phyloP scores from a whole-genome alignment of 1,140 invertebrate genomes.

The Drosophila kepulauana region DNA sequence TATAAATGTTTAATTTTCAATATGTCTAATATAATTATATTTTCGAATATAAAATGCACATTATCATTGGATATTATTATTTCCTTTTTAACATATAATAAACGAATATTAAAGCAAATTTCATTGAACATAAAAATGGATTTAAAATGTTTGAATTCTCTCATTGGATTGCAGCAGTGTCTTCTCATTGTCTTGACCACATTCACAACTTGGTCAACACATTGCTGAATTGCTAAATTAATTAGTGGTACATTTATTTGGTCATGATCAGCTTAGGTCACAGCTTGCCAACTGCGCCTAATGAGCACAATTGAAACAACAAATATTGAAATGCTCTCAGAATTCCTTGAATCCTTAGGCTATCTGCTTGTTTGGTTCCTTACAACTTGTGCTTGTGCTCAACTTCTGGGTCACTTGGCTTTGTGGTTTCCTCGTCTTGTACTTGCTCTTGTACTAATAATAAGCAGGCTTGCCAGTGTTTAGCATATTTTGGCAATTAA shows the following conservation, averaged over 20 bases:
- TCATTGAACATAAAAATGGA: too few relatives aligned
- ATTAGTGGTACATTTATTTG: slow-evolving; percentile 30
- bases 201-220: neutral
- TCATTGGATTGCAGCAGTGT: neutral
- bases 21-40: too few relatives aligned
- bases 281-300: slow-evolving; percentile 14
- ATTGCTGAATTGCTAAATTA: slow-evolving; percentile 19
- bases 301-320: slow-evolving; percentile 57
- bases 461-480: neutral
- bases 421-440: neutral
- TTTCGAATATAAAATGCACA: too few relatives aligned
- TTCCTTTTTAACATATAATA: too few relatives aligned
- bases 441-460: neutral
- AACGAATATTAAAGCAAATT: too few relatives aligned
- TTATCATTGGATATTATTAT: too few relatives aligned
- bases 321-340: slow-evolving; percentile 21
- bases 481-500: slow-evolving; percentile 6
- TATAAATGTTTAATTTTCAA: too few relatives aligned
- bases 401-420: neutral
- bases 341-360: slow-evolving; percentile 19
- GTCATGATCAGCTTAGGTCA: neutral
- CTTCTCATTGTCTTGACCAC: neutral
- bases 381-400: slow-evolving; percentile 1
- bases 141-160: too few relatives aligned
- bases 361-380: neutral